A percentile compares a stretch with the other conserved stretches of the same genome.
Evolutionary conservation across 2,888 invertebrate genomes (phyloP).

Genomic region (Hermaeophaga mercurialis): DNA sequence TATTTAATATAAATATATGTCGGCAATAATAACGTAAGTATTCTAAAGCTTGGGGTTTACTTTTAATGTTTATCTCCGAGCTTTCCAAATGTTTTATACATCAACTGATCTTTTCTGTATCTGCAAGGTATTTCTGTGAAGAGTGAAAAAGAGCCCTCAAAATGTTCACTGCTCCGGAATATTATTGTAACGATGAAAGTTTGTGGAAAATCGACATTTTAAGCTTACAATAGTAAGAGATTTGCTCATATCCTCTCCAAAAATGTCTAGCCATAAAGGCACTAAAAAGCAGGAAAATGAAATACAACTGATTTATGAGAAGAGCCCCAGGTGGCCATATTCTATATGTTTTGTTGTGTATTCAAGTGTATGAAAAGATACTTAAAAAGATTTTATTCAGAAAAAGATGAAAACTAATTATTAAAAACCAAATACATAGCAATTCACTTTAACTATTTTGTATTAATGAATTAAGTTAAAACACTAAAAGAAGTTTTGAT

Average conservation of each 20-base stretch:
- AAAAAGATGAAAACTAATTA: too few relatives aligned
- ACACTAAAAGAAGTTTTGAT: too few relatives aligned
- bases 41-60: not conserved
- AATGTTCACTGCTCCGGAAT: not conserved
- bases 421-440: too few relatives aligned
- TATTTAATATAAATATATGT: too few relatives aligned
- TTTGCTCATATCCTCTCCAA: conserved; percentile 4
- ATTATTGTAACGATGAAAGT: not conserved
- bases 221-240: conserved; percentile 2
- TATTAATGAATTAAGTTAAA: too few relatives aligned
- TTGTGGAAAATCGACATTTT: conserved; percentile 7
- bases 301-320: conserved; percentile 5
- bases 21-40: too few relatives aligned
- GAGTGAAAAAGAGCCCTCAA: not conserved
- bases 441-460: too few relatives aligned
- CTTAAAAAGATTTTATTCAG: too few relatives aligned
- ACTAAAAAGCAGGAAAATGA: conserved; percentile 13
- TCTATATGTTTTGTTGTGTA: not conserved
- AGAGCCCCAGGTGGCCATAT: not conserved
- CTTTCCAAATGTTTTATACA: not conserved
- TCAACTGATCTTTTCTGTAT: not conserved
- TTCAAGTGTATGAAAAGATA: not conserved
- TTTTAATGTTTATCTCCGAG: not conserved
- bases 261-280: conserved; percentile 2
- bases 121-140: not conserved